phyloP scores from a whole-genome alignment of 2,888 invertebrate species.

The Rotaria macrura region DNA sequence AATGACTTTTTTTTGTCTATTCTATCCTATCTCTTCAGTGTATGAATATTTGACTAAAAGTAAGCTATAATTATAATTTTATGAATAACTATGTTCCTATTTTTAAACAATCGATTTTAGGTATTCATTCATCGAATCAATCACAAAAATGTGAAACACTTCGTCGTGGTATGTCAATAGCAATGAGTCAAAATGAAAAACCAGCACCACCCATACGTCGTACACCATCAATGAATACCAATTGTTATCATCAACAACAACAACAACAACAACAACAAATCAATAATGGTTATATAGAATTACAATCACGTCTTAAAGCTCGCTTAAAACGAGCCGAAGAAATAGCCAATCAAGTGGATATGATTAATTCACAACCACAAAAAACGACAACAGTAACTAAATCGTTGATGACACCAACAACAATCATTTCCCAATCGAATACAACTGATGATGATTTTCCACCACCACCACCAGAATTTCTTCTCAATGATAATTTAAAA shows the following conservation, averaged over 20 bases:
- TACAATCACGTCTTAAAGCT: slow-evolving; percentile 15
- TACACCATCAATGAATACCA: slow-evolving; percentile 16
- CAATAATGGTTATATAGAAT: neutral
- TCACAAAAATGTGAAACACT: neutral
- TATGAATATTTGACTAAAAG: slow-evolving; percentile 9
- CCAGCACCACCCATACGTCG: slow-evolving; percentile 11
- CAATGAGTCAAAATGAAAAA: neutral
- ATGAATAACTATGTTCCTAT: too few species aligned
- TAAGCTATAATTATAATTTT: neutral
- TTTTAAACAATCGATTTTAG: neutral
- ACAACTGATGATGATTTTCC: neutral
- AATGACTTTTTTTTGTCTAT: neutral
- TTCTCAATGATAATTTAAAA: neutral
- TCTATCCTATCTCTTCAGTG: too few species aligned
- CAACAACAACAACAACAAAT: neutral
- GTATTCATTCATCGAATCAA: neutral
- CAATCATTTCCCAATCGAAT: neutral
- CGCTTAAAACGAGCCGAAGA: slow-evolving; percentile 13
- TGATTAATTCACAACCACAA: neutral
- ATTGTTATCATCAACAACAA: neutral
- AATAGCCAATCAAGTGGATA: neutral
- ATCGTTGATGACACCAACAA: neutral
- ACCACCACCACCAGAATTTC: slow-evolving; percentile 5
- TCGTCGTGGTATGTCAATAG: slow-evolving; percentile 13
- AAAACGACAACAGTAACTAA: neutral